Evolutionary conservation across 2,113 vertebrate species (phyloP).

Genomic region (Pagrus major): DNA sequence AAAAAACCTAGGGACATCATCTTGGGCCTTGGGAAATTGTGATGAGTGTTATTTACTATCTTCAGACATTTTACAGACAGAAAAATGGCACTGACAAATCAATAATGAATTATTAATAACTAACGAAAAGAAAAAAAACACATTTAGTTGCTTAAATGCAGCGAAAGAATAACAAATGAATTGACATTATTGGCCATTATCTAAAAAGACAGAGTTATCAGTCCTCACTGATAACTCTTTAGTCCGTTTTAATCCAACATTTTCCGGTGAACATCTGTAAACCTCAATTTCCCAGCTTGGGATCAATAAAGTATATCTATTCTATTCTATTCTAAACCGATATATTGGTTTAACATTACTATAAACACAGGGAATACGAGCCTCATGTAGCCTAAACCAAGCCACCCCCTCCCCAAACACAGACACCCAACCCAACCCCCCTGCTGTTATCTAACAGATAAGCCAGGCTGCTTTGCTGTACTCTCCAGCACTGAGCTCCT

Average conservation of each 20-base stretch:
- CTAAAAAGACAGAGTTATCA: background rate
- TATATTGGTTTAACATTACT: slow-evolving; percentile 49
- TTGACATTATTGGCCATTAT: too few relatives aligned
- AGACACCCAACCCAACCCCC: slow-evolving; percentile 21
- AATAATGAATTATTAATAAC: background rate
- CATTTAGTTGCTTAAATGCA: background rate
- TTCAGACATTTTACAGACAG: background rate
- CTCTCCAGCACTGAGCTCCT: slow-evolving; percentile 48
- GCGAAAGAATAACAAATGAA: background rate
- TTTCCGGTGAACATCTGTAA: background rate
- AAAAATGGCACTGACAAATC: background rate
- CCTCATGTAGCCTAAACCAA: slow-evolving; percentile 8
- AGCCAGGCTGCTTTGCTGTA: slow-evolving; percentile 43
- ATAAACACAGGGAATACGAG: slow-evolving; percentile 49
- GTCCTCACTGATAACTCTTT: background rate
- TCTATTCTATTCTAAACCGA: too few relatives aligned
- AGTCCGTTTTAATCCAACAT: background rate
- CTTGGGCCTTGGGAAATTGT: background rate
- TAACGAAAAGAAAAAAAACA: background rate
- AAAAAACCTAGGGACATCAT: background rate
- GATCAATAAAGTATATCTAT: too few relatives aligned
- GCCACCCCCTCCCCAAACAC: slow-evolving; percentile 46
- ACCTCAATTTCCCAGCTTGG: too few relatives aligned
- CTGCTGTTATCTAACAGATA: slow-evolving; percentile 66
- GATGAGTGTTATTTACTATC: background rate